phyloP scores from a whole-genome alignment of 2,888 invertebrate species.

The Melangyna quadrimaculata region DNA sequence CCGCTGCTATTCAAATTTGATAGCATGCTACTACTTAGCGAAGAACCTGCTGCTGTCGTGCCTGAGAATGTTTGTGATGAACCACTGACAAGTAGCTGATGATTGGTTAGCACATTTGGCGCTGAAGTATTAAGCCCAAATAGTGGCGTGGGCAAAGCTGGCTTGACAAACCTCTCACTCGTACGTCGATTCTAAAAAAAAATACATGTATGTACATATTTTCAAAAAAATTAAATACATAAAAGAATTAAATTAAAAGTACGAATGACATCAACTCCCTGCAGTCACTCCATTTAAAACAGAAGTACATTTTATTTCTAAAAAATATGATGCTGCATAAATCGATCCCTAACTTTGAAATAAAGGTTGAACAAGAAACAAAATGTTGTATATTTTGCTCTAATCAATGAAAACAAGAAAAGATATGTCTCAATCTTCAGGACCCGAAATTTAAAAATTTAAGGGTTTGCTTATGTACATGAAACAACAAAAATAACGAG shows the following conservation, averaged over 20 bases:
- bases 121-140: constrained; percentile 82
- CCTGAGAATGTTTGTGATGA: constrained; percentile 72
- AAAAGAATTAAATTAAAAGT: background rate
- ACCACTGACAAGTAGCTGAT: constrained; percentile 75
- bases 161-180: constrained; percentile 92
- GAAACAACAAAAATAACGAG: no score
- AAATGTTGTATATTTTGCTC: no score
- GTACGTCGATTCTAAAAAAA: constrained; percentile 84
- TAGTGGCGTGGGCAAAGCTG: constrained; percentile 87
- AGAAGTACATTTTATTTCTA: no score
- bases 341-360: no score
- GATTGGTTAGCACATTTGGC: constrained; percentile 79
- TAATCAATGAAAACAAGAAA: no score
- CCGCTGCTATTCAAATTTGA: constrained; percentile 76
- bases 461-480: no score
- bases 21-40: constrained; percentile 73
- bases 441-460: no score
- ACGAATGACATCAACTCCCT: no score
- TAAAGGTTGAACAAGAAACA: no score
- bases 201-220: constrained; percentile 15
- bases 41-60: constrained; percentile 35
- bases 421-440: no score
- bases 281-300: no score
- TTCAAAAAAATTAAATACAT: constrained; percentile 26
- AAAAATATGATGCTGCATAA: no score